Conservation (phyloP, 2,888 invertebrate genomes). For the Adelphocoris suturalis region DNA sequence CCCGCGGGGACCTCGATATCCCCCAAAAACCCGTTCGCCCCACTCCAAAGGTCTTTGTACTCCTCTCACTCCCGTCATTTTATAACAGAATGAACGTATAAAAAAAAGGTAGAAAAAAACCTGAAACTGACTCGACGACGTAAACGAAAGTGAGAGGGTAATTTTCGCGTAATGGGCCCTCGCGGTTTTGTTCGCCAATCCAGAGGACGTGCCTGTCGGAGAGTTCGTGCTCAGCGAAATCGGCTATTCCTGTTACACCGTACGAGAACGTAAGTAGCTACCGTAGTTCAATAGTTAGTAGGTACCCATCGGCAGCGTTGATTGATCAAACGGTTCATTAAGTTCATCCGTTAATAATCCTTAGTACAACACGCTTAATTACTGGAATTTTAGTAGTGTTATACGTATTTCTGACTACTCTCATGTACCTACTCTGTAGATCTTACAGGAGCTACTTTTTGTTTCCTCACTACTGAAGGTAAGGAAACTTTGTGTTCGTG, state of each 20-base stretch:
- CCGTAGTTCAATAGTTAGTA: no score
- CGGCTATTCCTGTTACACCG: not conserved
- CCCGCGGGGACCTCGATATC: constrained; percentile 12
- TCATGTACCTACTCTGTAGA: no score
- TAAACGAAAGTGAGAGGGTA: constrained; percentile 67
- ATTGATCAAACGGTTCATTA: no score
- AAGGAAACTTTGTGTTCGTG: no score
- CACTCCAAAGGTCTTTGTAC: not conserved
- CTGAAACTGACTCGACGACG: constrained; percentile 29
- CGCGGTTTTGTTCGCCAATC: constrained; percentile 62
- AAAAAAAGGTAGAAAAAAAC: not conserved
- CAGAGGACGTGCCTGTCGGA: constrained; percentile 44
- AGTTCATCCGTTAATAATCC: no score
- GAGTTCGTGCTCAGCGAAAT: constrained; percentile 50
- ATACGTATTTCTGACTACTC: no score
- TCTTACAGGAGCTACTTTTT: no score
- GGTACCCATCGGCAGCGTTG: no score
- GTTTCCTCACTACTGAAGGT: no score
- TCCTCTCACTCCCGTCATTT: constrained; percentile 35
- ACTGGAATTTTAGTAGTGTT: no score
- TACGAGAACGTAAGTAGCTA: not conserved
- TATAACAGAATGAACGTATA: constrained; percentile 45
- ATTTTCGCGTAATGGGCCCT: constrained; percentile 66
- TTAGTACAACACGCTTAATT: no score
- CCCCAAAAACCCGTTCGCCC: constrained; percentile 52